A percentile compares a stretch with the other conserved stretches of the same genome.
These are phyloP conservation scores for Eupeodes corollae DNA, from an alignment of 1,140 invertebrate species.

Conservation along the genomic window DNA sequence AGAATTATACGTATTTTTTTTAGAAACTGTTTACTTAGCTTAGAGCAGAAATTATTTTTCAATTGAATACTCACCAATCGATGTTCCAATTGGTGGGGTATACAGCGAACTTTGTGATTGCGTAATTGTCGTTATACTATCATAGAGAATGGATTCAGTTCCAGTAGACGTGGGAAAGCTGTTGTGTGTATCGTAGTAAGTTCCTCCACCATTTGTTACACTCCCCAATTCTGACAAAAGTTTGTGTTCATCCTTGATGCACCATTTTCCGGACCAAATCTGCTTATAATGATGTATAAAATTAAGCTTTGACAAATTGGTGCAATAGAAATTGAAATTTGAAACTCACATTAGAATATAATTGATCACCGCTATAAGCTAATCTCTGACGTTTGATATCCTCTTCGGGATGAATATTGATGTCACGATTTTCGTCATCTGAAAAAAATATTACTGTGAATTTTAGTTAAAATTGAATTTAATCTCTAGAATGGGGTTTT, in stretches of 20 bases:
- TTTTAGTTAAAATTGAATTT: not conserved
- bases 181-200: constrained; percentile 52
- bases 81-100: constrained; percentile 59
- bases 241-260: constrained; percentile 79
- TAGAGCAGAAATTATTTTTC: too few relatives aligned
- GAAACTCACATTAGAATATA: constrained; percentile 73
- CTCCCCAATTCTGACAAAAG: constrained; percentile 66
- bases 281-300: constrained; percentile 29
- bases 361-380: constrained; percentile 80
- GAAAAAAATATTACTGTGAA: constrained; percentile 35
- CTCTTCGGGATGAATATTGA: constrained; percentile 72
- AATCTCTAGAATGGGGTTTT: not conserved
- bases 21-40: too few relatives aligned
- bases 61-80: constrained; percentile 54
- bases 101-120: constrained; percentile 62
- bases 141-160: constrained; percentile 44
- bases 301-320: not conserved
- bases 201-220: constrained; percentile 31
- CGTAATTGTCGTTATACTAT: constrained; percentile 62
- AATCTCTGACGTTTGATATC: constrained; percentile 74
- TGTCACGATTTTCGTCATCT: constrained; percentile 67
- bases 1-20: too few relatives aligned
- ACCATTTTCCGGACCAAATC: constrained; percentile 80
- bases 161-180: constrained; percentile 47
- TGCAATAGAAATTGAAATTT: not conserved